phyloP scores from a whole-genome alignment of 2,888 invertebrate species.

The Melitaea athalia region DNA sequence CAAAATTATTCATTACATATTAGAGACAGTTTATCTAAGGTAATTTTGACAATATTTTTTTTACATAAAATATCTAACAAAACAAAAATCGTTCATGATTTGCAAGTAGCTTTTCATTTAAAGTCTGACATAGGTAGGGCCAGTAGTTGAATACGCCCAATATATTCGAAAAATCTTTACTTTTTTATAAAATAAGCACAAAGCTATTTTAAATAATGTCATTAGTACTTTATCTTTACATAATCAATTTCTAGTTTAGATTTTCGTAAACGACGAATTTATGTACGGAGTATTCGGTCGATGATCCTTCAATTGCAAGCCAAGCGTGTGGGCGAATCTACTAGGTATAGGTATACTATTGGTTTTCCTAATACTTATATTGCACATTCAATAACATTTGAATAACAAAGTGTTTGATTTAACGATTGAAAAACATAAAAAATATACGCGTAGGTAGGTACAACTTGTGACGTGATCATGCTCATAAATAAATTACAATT shows the following conservation, averaged over 20 bases:
- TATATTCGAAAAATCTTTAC: too few species aligned
- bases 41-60: background rate
- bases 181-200: too few species aligned
- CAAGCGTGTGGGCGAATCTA: constrained; percentile 1
- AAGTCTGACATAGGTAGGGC: too few species aligned
- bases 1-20: background rate
- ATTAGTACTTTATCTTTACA: too few species aligned
- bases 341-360: too few species aligned
- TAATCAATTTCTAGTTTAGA: background rate
- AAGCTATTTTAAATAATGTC: too few species aligned
- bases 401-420: constrained; percentile 1
- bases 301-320: constrained; percentile 15
- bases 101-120: too few species aligned
- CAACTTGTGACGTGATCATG: too few species aligned
- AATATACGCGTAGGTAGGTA: too few species aligned
- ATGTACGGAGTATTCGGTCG: constrained; percentile 24
- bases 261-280: constrained; percentile 16
- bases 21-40: background rate
- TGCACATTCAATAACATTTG: constrained; percentile 16
- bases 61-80: background rate
- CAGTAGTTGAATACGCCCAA: too few species aligned
- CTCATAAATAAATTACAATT: too few species aligned
- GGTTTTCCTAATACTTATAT: constrained; percentile 16
- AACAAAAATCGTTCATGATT: background rate
- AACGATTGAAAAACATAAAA: background rate